These are phyloP conservation scores for Cynopterus brachyotis DNA, from an alignment of 2,113 vertebrate species.

Conservation along the genomic window DNA sequence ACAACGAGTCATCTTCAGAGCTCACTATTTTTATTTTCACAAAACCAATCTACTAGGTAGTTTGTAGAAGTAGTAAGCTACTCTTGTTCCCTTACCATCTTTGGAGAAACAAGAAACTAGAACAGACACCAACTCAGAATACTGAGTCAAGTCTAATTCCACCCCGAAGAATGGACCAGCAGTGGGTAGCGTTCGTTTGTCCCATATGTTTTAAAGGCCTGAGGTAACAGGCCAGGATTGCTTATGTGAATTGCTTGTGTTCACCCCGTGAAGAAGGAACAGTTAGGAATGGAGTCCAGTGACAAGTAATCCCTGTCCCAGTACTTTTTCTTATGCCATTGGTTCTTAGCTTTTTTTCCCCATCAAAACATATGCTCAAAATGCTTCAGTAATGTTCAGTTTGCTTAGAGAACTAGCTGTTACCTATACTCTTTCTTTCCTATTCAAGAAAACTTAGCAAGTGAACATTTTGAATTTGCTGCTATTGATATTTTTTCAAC, in stretches of 20 bases:
- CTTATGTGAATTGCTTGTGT: not conserved
- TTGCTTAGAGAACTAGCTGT: not conserved
- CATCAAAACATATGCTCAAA: not conserved
- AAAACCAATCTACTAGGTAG: not conserved
- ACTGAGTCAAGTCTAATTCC: not conserved
- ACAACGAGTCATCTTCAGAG: not conserved
- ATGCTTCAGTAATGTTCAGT: not conserved
- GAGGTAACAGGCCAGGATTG: not conserved
- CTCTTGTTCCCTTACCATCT: not conserved
- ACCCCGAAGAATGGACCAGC: not conserved
- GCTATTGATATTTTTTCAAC: not conserved
- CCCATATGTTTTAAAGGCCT: not conserved
- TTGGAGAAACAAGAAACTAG: constrained; percentile 1
- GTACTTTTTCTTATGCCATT: not conserved
- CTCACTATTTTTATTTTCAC: constrained; percentile 2
- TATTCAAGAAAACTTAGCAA: not conserved
- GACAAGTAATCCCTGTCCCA: not conserved
- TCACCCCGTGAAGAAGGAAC: not conserved
- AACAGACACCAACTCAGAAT: not conserved
- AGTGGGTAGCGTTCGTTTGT: not conserved
- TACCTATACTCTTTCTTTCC: not conserved
- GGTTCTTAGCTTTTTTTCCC: not conserved
- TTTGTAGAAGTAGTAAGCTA: not conserved
- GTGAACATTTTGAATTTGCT: constrained; percentile 21
- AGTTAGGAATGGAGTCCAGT: not conserved